Base-by-base conservation (phyloP, 1,140 invertebrate species). In the Panagrolaimus sp. region DNA sequence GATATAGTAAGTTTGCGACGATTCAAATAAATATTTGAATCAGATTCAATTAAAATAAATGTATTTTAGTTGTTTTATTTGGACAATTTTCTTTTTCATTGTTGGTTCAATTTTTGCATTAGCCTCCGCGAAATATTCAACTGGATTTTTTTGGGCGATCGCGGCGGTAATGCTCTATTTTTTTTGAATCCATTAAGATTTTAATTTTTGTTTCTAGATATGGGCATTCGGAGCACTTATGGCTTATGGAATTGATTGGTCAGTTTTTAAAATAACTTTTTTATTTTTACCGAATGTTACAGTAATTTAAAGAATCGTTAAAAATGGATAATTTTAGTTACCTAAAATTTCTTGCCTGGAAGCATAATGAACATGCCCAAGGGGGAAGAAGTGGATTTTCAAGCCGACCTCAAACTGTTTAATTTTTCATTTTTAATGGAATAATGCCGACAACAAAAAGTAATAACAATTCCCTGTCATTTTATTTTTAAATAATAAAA, bases 11-110 rank as follows among this genome's bases (percentile, higher is more conserved):
- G 32, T 38, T 38, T 4, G n/a, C n/a, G n/a, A n/a, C n/a, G n/a
- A n/a, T n/a, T 7, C 32, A 38, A 7, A 38, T 38, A 38, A 4
- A 38, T 2, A 4, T 52, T 4, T 52, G 4, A 63, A 8, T 26
- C 21, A 15, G n/a, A 15, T 45, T 73, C 62, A 28, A 74, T 66
- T 73, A 76, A 69, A 76, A 76, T 73, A 66, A 64, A 12, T 76
- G 63, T 38, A 38, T 38, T 38, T 38, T 38, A 38, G 32, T 64
- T 82, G 80, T 62, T 83, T 82, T 52, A 73, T 76, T 0, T 82
- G 80, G 81, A 78, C 77, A 10, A 83, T 82, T 32, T 82, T 82
- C 74, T 82, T 83, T 63, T 82, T 82, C 45, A 83, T 82, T 65
- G 80, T 82, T 17, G 81, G 70, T 17, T 69, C 65, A n/a, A 74